Evolutionary conservation across 2,797 vertebrate genomes (phyloP), one percentile per base, ranked within the genome.

Genomic region (Intellagama lesueurii): DNA sequence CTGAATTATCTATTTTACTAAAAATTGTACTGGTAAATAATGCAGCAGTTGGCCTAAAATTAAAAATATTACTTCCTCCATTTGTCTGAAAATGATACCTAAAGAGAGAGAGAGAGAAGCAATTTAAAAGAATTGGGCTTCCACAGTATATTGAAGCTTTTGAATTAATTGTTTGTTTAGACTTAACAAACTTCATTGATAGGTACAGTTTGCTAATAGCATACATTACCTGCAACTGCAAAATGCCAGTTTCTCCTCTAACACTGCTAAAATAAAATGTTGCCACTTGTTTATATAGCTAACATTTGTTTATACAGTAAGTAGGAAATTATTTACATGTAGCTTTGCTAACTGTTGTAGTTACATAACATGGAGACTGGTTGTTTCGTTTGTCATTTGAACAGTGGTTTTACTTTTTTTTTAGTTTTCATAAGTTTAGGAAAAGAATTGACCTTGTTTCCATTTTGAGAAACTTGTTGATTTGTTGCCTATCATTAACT

Each of bases 1-100:
- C 76, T 85, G 60, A 94, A 56, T 89, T 91, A 91, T 88, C 26
- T 73, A 30, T 64, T 52, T 87, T 83, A 85, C 75, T 90, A 49
- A 60, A 87, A 78, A 76, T 90, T 89, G 5, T 87, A 44, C 35
- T 86, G 22, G 84, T 56, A 93, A 92, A 87, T 85, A 4, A 52
- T 91, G 40, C 30, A 91, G 86, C 32, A 90, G 86, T 87, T 93
- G 85, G 86, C 87, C 69, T 81, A 44, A 11, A 56, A 14, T 56
- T 56, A 9, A 11, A 56, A 56, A 56, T 56, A 56, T 56, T 56
- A 14, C 9, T 56, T 9, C 52, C 52, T 56, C 52, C 52, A 56
- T 56, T 56, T 56, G 14, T 56, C 52, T 11, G 52, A 56, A 5
- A 22, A 22, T 64, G 19, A 14, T 64, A 4, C 16, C 60, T 22